These are phyloP conservation scores for Huso huso DNA, from an alignment of 2,797 vertebrate genomes.

Conservation along the genomic window DNA sequence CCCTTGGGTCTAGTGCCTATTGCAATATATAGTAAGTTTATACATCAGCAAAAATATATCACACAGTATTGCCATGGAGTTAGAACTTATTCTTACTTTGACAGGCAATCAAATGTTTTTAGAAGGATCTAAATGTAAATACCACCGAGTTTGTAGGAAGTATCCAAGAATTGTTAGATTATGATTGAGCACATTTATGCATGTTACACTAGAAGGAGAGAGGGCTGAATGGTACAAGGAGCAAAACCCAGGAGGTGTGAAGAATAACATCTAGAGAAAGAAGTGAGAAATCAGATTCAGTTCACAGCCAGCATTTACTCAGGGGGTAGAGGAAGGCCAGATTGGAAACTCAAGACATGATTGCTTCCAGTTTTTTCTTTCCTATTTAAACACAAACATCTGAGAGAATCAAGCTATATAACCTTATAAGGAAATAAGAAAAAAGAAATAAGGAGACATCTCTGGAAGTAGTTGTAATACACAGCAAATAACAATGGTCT, in stretches of 20 bases:
- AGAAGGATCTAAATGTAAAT: too few relatives aligned
- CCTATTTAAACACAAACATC: constrained; percentile 1
- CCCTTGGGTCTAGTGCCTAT: too few relatives aligned
- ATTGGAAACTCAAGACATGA: constrained; percentile 1
- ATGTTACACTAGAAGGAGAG: not conserved
- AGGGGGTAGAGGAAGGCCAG: not conserved
- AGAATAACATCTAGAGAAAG: not conserved
- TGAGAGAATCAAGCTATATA: not conserved
- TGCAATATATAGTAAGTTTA: too few relatives aligned
- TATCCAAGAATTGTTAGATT: too few relatives aligned
- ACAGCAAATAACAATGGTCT: not conserved
- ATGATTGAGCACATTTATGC: too few relatives aligned
- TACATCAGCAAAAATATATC: too few relatives aligned
- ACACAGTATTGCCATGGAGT: too few relatives aligned
- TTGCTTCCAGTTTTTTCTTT: not conserved
- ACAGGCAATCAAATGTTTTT: too few relatives aligned
- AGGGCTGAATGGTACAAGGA: not conserved
- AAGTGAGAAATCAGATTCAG: not conserved
- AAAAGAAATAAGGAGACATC: not conserved
- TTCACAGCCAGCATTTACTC: not conserved
- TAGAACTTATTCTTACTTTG: too few relatives aligned
- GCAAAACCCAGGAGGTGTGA: not conserved
- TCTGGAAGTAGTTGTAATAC: not conserved
- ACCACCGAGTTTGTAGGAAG: too few relatives aligned
- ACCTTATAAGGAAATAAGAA: not conserved